Evolutionary conservation across 2,113 vertebrate genomes (phyloP).

Genomic region (Muscicapa adusta): DNA sequence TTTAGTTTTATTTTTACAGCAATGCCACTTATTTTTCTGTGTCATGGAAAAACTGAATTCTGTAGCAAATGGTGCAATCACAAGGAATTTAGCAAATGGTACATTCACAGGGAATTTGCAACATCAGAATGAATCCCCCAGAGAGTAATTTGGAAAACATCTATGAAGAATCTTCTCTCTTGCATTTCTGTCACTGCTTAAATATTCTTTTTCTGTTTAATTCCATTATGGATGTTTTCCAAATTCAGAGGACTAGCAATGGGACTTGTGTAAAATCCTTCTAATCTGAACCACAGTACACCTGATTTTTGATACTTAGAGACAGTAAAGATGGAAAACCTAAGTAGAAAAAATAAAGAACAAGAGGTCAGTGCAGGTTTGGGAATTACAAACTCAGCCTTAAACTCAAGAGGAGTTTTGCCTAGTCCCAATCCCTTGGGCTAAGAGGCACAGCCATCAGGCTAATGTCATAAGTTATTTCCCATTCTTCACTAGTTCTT

Average conservation of each 20-base stretch:
- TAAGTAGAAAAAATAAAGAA: neutral
- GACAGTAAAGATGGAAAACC: neutral
- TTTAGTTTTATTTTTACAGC: neutral
- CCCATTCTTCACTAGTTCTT: neutral
- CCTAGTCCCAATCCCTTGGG: neutral
- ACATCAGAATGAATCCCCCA: neutral
- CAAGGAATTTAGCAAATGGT: neutral
- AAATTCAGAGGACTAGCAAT: neutral
- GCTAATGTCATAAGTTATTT: neutral
- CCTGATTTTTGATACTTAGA: neutral
- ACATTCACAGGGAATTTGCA: neutral
- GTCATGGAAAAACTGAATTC: neutral
- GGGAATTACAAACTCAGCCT: neutral
- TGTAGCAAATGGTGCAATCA: neutral
- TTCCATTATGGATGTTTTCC: neutral
- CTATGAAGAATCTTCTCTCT: neutral
- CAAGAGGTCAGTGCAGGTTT: accelerated
- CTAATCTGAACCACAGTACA: accelerated
- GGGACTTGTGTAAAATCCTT: neutral
- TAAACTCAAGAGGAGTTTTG: neutral
- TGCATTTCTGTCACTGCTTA: neutral
- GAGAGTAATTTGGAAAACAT: neutral
- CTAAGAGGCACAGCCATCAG: neutral
- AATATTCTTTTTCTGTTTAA: neutral
- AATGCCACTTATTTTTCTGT: neutral